phyloP scores from a whole-genome alignment of 2,888 invertebrate species.

The Schrankia costaestrigalis region DNA sequence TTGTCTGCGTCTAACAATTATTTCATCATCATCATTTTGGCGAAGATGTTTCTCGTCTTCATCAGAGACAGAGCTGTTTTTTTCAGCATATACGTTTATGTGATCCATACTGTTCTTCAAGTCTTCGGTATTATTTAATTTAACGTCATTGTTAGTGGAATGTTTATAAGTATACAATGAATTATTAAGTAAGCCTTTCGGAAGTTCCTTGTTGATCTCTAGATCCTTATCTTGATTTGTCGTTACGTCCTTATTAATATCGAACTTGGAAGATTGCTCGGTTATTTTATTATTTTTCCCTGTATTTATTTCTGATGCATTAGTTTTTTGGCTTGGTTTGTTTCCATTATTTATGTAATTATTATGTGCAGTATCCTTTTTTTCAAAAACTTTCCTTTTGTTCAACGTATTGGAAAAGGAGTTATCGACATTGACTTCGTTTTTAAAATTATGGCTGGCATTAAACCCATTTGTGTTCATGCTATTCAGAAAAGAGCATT shows the following conservation, averaged over 20 bases:
- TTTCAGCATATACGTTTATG: conserved; percentile 12
- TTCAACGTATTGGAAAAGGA: conserved; percentile 62
- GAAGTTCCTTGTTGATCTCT: conserved; percentile 39
- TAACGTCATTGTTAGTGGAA: conserved; percentile 14
- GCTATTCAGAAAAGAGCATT: conserved; percentile 52
- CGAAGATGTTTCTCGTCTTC: conserved; percentile 38
- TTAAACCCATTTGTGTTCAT: conserved; percentile 37
- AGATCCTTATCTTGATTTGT: conserved; percentile 39
- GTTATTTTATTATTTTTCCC: conserved; percentile 38
- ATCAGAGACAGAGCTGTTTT: conserved; percentile 22
- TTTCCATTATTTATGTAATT: conserved; percentile 28
- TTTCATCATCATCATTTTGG: conserved; percentile 51
- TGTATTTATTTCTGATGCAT: conserved; percentile 26
- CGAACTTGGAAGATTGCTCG: conserved; percentile 19
- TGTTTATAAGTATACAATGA: conserved; percentile 58
- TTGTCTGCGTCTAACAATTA: conserved; percentile 65
- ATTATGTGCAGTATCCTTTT: conserved; percentile 40
- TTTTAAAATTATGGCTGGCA: conserved; percentile 42
- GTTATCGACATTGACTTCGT: conserved; percentile 47
- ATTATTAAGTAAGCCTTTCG: conserved; percentile 58
- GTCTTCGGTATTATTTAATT: conserved; percentile 13
- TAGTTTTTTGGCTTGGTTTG: conserved; percentile 41
- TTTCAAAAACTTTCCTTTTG: conserved; percentile 68
- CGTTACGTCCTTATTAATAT: conserved; percentile 22
- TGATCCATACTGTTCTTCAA: conserved; percentile 14